Evolutionary conservation across 2,888 invertebrate genomes (phyloP), one percentile per base, ranked within the genome.

Genomic region (Nephrocerus scutellatus): DNA sequence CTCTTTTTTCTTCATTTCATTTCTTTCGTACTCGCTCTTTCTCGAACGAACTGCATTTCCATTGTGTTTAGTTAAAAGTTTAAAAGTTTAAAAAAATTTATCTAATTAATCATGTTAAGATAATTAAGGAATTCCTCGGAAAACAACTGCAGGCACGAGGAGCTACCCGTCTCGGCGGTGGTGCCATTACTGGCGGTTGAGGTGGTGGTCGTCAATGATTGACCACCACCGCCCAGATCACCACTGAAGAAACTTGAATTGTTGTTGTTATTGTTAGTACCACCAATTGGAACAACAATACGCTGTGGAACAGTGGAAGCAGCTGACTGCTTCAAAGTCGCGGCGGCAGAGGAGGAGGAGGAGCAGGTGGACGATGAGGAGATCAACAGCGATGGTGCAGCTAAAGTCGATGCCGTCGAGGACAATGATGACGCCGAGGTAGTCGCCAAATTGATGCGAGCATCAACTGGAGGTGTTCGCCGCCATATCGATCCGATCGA

Each of bases 81-180:
- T n/a, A n/a, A n/a, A 45, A 30, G 6, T 6, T 26, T 6, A 14
- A 26, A 12, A 6, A 26, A 30, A 30, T 49, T 46, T 51, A 44
- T 51, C 51, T 54, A 75, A 52, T 74, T 75, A 62, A 76, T 74
- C 66, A 75, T 75, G 63, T 76, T 76, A 54, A 77, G 64, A 63
- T 77, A 76, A 60, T 76, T 72, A 52, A 75, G 73, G 64, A 76
- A 76, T 59, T 76, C 74, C 61, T 74, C 77, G 43, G 76, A 76
- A 62, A 77, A 75, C 44, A 77, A 72, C 63, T 77, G 77, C 55
- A 76, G 70, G 72, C 72, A 63, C 66, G 74, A 47, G 70, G 74
- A 47, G 30, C 70, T 62, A 22, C 73, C 65, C 10, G 53, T 37
- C 22, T 49, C 21, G 37, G 46, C 52, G 30, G 49, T 52, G 18